Evolutionary conservation across 1,140 invertebrate genomes (phyloP).

Genomic region (Trichoplusia ni): DNA sequence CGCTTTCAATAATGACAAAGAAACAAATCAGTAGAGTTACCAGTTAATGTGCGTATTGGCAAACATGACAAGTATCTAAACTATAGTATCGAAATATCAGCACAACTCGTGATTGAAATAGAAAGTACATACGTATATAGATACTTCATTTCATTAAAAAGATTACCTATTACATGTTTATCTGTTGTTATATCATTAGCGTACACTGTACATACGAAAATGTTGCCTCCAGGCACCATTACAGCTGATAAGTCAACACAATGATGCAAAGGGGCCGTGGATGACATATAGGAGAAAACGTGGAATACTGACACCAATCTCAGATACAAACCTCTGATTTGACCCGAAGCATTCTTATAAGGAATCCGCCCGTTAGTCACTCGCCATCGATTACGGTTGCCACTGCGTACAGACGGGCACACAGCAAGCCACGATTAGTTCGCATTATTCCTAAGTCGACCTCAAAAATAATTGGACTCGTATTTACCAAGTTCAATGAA

Average conservation of each 20-base stretch:
- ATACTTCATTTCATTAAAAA: constrained; percentile 57
- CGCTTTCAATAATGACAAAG: no score
- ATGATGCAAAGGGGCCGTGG: constrained; percentile 48
- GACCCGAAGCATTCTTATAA: constrained; percentile 68
- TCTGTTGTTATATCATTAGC: constrained; percentile 61
- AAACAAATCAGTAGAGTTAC: background rate
- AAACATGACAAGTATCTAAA: constrained; percentile 36
- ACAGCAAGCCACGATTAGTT: constrained; percentile 10
- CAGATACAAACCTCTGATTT: constrained; percentile 65
- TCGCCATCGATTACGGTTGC: constrained; percentile 53
- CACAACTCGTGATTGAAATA: constrained; percentile 59
- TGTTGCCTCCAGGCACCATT: constrained; percentile 53
- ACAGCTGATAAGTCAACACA: constrained; percentile 40
- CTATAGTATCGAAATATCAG: constrained; percentile 55
- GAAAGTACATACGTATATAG: constrained; percentile 48
- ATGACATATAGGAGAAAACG: constrained; percentile 76
- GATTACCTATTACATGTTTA: constrained; percentile 55
- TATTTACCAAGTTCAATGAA: constrained; percentile 30
- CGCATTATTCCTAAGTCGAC: constrained; percentile 16
- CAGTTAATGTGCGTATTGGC: background rate
- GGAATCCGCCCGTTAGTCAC: constrained; percentile 67
- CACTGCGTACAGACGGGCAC: constrained; percentile 1
- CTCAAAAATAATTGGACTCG: constrained; percentile 25
- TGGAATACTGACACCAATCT: constrained; percentile 72
- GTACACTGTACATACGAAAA: constrained; percentile 43